Conservation (phyloP, 1,140 invertebrate genomes). For the Heterodera carotae region DNA sequence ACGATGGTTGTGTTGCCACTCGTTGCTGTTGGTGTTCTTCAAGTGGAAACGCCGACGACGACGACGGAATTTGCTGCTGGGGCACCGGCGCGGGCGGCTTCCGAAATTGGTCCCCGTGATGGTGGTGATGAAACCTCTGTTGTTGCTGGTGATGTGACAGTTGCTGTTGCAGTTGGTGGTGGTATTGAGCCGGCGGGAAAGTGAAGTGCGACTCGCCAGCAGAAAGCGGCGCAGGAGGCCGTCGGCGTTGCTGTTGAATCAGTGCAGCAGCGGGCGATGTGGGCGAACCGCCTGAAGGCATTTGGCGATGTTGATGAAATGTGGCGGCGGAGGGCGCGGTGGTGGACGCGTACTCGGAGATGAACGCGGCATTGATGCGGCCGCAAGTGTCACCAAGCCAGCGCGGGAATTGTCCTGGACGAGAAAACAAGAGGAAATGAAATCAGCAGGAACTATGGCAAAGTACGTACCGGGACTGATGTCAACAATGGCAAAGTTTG, state of each 20-base stretch:
- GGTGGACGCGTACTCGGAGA: constrained; percentile 42
- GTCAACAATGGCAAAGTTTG: constrained; percentile 53
- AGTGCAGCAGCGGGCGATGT: constrained; percentile 27
- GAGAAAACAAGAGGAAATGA: not conserved
- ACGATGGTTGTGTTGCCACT: not conserved
- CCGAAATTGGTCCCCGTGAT: constrained; percentile 4
- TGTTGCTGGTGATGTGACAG: not conserved
- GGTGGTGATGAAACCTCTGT: constrained; percentile 1
- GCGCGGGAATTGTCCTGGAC: constrained; percentile 39
- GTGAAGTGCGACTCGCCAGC: constrained; percentile 48
- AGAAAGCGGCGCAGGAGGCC: constrained; percentile 48
- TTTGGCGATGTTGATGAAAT: constrained; percentile 9
- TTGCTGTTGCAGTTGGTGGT: constrained; percentile 7
- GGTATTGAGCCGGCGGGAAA: constrained; percentile 39
- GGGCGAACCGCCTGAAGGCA: constrained; percentile 7
- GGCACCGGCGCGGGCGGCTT: constrained; percentile 37
- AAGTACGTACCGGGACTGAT: constrained; percentile 41
- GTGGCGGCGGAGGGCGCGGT: constrained; percentile 12
- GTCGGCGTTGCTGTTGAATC: constrained; percentile 14
- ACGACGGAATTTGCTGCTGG: not conserved
- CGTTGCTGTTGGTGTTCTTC: constrained; percentile 19
- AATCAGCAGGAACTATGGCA: not conserved
- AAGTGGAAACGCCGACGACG: not conserved
- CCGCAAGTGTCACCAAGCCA: constrained; percentile 45
- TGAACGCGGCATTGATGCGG: constrained; percentile 50